Evolutionary conservation across 2,797 vertebrate genomes (phyloP), one percentile per base, ranked within the genome.

Genomic region (Sebastes vulpes): DNA sequence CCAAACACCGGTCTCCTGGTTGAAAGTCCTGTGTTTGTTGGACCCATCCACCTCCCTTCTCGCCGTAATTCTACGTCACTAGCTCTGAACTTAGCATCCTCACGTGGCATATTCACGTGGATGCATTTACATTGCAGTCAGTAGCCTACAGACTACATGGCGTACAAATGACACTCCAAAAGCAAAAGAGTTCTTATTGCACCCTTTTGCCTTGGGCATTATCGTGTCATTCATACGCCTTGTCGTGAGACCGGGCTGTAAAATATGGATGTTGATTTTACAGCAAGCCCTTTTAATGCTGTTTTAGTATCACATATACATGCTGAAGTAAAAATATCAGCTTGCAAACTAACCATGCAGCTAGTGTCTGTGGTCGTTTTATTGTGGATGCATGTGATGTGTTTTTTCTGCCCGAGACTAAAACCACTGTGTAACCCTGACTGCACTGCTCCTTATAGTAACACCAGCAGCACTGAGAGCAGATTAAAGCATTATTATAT

Each of bases 401-500:
- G 54, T 12, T 75, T 64, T 67, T 64, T 67, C 23, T 52, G 18
- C 18, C 60, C 18, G 4, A 58, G 58, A 26, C 10, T 32, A 28
- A 72, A 54, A 56, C 31, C 21, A 21, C 3, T 7, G 14, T 29
- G 21, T 53, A 60, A 57, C 38, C 42, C 29, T 79, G 75, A 66
- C 57, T 58, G 38, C 42, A 46, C 8, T 54, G 38, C 35, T 56
- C 3, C 20, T 77, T n/a, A 50, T 29, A 56, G 46, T 54, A 76
- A 59, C 54, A 29, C 50, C 25, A 68, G 58, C 52, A 70, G 53
- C 69, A 65, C 54, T 28, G 18, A 65, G 29, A 69, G 64, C 58
- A 50, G 79, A 86, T 82, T 75, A 81, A 5, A 25, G 25, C 48
- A 14, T 61, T 81, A 59, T 38, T 63, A 81, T 76, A 77, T 78